Evolutionary conservation across 2,113 vertebrate genomes (phyloP).

Genomic region (Melanotaenia duboulayi): DNA sequence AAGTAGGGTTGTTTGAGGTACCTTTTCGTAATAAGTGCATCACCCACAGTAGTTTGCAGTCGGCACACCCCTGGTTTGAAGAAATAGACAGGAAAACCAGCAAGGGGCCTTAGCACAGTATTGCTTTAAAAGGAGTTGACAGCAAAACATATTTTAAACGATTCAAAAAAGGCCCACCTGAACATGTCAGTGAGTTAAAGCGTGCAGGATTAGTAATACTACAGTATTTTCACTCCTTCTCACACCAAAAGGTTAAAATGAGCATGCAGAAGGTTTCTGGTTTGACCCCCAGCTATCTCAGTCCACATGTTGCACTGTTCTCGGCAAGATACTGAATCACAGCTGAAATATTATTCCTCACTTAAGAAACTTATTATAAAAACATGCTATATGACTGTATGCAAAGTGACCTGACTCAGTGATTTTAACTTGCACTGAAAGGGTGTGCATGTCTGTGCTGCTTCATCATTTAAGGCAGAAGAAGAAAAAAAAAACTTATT

Average conservation of each 20-base stretch:
- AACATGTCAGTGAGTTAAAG: background rate
- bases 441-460: background rate
- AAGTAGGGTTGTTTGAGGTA: background rate
- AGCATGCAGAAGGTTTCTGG: background rate
- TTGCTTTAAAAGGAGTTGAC: background rate
- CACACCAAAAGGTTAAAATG: background rate
- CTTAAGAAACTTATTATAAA: background rate
- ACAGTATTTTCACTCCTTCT: background rate
- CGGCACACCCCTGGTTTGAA: background rate
- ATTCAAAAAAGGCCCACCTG: background rate
- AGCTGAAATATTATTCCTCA: background rate
- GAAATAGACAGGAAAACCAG: background rate
- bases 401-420: background rate
- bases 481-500: no score
- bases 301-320: background rate
- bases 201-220: background rate
- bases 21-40: constrained; percentile 16
- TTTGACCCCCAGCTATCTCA: no score
- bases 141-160: background rate
- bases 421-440: background rate
- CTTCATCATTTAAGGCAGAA: no score
- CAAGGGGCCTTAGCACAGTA: background rate
- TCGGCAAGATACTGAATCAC: background rate
- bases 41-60: background rate
- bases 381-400: background rate